Evolutionary conservation across 2,797 vertebrate species (phyloP), one percentile per base, ranked within the genome.

Genomic region (Xenopus petersii): DNA sequence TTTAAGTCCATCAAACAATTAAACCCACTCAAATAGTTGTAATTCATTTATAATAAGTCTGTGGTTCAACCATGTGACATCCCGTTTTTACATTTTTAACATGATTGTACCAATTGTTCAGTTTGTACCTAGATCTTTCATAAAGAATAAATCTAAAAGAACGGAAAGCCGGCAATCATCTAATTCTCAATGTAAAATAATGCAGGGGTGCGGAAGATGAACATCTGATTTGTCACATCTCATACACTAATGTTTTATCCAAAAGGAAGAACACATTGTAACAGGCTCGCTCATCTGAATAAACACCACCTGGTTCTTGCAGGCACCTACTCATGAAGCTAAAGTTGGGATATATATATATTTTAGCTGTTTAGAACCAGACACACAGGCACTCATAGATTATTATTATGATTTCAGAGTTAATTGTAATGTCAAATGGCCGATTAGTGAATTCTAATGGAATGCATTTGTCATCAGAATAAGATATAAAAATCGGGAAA

Each of bases 181-280:
- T 91, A 91, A 93, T 94, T 91, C 87, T 90, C 86, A 88, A 92
- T 88, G 93, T 92, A 89, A 87, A 93, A 93, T 94, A 93, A 93
- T 90, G 91, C 92, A 92, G 91, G 85, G 92, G 91, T 90, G 90
- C 72, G 77, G 91, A 92, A 96, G 95, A 96, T 87, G 94, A 95
- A 95, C 94, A 97, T 98, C 95, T 94, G 95, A 98, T 98, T 97
- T 97, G 96, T 97, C 96, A 96, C 94, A 95, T 99, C 94, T 93
- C 94, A 97, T 96, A 95, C 92, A 82, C 95, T 98, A 96, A 97
- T 97, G 96, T 98, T 98, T 97, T 95, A 97, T 95, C 94, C 95
- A 97, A 96, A 95, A 97, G 96, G 95, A 97, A 96, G 94, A 93
- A 94, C 93, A 93, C 94, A 94, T 93, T 94, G 93, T 96, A 96